Conservation (phyloP, 2,797 vertebrate species). For the Macropodus opercularis region DNA sequence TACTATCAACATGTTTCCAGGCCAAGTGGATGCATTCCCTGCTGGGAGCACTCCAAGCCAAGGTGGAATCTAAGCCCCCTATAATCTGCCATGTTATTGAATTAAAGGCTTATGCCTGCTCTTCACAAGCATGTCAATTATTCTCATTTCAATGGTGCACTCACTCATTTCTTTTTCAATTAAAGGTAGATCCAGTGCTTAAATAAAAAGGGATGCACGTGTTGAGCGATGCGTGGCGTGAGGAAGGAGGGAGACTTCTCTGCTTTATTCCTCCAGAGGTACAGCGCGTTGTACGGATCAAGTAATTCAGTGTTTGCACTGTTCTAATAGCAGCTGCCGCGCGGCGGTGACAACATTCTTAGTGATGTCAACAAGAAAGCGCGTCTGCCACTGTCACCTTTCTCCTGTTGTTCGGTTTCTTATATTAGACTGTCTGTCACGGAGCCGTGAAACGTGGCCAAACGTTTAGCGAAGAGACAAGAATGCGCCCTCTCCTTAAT, state of each 20-base stretch:
- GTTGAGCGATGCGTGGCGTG: slow-evolving; percentile 25
- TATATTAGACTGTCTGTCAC: slow-evolving; percentile 24
- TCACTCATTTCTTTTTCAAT: slow-evolving; percentile 71
- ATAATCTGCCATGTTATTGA: slow-evolving; percentile 83
- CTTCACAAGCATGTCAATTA: slow-evolving; percentile 71
- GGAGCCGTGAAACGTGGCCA: slow-evolving; percentile 14
- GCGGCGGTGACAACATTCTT: background rate
- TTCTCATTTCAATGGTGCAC: slow-evolving; percentile 68
- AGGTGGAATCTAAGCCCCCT: slow-evolving; percentile 74
- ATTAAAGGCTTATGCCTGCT: slow-evolving; percentile 77
- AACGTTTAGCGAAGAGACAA: slow-evolving; percentile 3
- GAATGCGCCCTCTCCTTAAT: slow-evolving; percentile 16
- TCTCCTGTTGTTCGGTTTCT: slow-evolving; percentile 5
- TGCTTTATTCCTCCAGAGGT: slow-evolving; percentile 6
- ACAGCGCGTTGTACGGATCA: background rate
- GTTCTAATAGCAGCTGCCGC: background rate
- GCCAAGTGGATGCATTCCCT: slow-evolving; percentile 73
- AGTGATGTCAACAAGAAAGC: slow-evolving; percentile 14
- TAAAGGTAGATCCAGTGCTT: slow-evolving; percentile 62
- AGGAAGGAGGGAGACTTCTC: slow-evolving; percentile 16
- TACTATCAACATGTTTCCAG: slow-evolving; percentile 51
- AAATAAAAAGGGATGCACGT: slow-evolving; percentile 25
- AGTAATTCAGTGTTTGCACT: slow-evolving; percentile 27
- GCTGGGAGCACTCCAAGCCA: slow-evolving; percentile 66
- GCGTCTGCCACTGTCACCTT: background rate